Percentiles rank a stretch among this genome's conserved stretches.
phyloP scores from a whole-genome alignment of 1,140 invertebrate species.

The Drosophila pseudoananassae region DNA sequence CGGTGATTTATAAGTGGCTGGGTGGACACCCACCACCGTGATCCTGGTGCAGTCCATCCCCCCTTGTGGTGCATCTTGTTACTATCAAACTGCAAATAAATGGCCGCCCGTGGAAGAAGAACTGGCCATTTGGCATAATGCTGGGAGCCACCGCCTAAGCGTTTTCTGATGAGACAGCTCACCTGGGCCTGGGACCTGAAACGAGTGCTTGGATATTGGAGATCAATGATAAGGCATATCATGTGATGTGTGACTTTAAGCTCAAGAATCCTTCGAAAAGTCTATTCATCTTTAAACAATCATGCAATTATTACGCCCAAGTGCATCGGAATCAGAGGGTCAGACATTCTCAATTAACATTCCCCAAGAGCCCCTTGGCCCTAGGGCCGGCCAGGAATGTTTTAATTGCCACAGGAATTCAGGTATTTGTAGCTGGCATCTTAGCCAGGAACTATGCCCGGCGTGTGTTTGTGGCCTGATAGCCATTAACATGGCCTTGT shows the following conservation, averaged over 20 bases:
- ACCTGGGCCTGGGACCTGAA: slow-evolving; percentile 25
- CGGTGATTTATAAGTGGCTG: slow-evolving; percentile 67
- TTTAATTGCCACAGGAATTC: slow-evolving; percentile 36
- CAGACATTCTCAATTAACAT: slow-evolving; percentile 39
- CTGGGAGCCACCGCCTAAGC: slow-evolving; percentile 47
- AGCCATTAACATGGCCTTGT: slow-evolving; percentile 56
- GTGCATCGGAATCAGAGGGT: slow-evolving; percentile 9
- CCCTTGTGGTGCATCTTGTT: slow-evolving; percentile 69
- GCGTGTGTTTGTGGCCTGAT: slow-evolving; percentile 12
- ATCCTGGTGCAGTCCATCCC: neutral
- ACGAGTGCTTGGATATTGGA: neutral
- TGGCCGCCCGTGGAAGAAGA: slow-evolving; percentile 48
- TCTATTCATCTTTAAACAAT: neutral
- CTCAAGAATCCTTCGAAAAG: neutral
- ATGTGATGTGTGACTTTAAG: neutral
- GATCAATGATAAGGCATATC: neutral
- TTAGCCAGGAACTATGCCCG: slow-evolving; percentile 37
- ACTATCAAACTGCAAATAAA: slow-evolving; percentile 81
- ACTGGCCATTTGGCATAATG: slow-evolving; percentile 47
- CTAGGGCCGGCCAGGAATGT: slow-evolving; percentile 8
- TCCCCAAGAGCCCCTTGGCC: neutral
- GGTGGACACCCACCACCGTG: neutral
- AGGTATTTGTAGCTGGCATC: slow-evolving; percentile 18
- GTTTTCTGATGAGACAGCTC: slow-evolving; percentile 65
- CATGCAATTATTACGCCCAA: slow-evolving; percentile 31